phyloP scores from a whole-genome alignment of 2,888 invertebrate genomes.

The Junonia oenone region DNA sequence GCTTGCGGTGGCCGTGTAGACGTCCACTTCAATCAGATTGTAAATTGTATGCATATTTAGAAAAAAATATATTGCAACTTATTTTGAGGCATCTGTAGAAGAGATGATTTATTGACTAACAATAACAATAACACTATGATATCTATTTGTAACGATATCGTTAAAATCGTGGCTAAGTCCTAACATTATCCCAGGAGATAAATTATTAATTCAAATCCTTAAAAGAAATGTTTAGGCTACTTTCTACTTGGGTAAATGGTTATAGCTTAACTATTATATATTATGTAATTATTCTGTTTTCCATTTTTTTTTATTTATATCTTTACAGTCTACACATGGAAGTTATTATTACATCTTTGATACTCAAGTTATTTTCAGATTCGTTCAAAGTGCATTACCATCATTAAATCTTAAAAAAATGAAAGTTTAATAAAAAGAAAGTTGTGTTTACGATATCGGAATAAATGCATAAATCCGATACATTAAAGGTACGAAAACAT shows the following conservation, averaged over 20 bases:
- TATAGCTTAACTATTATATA: no score
- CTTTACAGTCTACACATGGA: background rate
- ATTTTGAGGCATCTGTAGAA: background rate
- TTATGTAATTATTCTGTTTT: no score
- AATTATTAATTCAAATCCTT: no score
- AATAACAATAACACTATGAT: no score
- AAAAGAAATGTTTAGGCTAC: no score
- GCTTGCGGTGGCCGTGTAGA: constrained; percentile 19
- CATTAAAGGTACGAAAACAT: background rate
- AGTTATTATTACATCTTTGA: background rate
- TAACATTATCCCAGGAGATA: no score
- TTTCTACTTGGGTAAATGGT: no score
- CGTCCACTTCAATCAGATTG: constrained; percentile 1
- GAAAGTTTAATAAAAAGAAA: constrained; percentile 3
- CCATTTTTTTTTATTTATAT: no score
- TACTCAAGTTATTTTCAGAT: background rate
- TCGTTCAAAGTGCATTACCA: background rate
- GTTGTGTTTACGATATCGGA: background rate
- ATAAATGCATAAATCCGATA: background rate
- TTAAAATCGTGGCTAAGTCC: no score
- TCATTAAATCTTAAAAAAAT: background rate
- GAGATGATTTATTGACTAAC: no score
- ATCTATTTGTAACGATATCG: no score
- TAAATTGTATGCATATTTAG: background rate
- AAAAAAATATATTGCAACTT: background rate